Evolutionary conservation across 2,888 invertebrate species (phyloP), one percentile per base, ranked within the genome.

Genomic region (Eupithecia subumbrata): DNA sequence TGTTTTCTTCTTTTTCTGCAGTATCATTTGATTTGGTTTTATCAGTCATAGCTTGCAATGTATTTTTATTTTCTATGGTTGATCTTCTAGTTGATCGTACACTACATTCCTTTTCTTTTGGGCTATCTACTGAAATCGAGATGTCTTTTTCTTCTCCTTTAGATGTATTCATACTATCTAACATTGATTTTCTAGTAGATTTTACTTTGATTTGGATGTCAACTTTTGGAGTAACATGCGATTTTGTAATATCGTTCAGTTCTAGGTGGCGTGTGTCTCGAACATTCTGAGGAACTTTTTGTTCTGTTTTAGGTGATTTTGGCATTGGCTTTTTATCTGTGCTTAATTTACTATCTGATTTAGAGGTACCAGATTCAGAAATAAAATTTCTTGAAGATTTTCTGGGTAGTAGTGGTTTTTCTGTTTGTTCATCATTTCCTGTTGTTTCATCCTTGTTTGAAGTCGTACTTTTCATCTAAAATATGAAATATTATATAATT

Each of bases 391-490:
- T 45, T 18, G 64, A 71, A 48, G 76, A 71, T 25, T 68, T 67
- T 73, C 73, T 69, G 5, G 45, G 63, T 37, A 16, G 9, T 60
- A 40, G 68, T 68, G 52, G 64, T 37, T 68, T n/a, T 68, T 40
- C 18, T 12, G 43, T 68, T 43, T 68, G 16, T 25, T n/a, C 25
- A 34, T 64, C 37, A 8, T 60, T 45, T 2, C 37, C 8, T 8
- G 30, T 16, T 60, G 9, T 63, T 72, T 66, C 30, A 60, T n/a
- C 40, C 8, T 43, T 25, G 5, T 14, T 69, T 56, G 52, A 30
- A 56, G 18, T 37, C 52, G 48, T 69, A 16, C 69, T 66, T 43
- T 74, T 43, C 5, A 67, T 40, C 77, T 77, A 74, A 74, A 25
- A 45, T 63, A 52, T 30, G 7, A 64, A 52, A 5, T 48, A n/a